phyloP scores from a whole-genome alignment of 1,140 invertebrate genomes.

The Agrypnia vestita region DNA sequence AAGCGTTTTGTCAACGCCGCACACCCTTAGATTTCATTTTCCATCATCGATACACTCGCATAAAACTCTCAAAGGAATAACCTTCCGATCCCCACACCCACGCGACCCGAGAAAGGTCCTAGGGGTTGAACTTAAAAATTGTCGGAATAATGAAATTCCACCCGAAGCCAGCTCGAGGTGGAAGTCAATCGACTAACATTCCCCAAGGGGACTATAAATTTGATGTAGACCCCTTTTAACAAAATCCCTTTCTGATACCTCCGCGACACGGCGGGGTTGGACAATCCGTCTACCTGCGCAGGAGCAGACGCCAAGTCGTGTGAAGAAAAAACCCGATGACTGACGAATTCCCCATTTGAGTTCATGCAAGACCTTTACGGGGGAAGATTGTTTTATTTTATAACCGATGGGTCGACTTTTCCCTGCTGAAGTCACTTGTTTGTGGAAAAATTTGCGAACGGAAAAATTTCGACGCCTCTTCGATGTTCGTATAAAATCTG shows the following conservation, averaged over 20 bases:
- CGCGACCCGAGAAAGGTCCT: conserved; percentile 27
- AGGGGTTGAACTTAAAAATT: conserved; percentile 55
- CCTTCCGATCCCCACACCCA: conserved; percentile 32
- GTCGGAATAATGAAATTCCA: conserved; percentile 58
- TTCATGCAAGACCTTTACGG: not conserved
- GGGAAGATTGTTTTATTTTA: conserved; percentile 17
- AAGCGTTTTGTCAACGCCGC: conserved; percentile 22
- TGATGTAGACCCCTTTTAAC: conserved; percentile 59
- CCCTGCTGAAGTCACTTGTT: no score
- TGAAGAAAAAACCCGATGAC: not conserved
- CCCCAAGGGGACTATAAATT: conserved; percentile 51
- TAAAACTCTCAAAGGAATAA: conserved; percentile 35
- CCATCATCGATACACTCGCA: conserved; percentile 37
- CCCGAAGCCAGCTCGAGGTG: conserved; percentile 11
- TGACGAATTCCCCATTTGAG: not conserved
- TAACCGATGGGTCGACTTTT: conserved; percentile 5
- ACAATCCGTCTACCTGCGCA: conserved; percentile 31
- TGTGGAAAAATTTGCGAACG: no score
- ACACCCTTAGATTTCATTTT: conserved; percentile 29
- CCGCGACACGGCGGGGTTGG: conserved; percentile 34
- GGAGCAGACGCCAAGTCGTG: conserved; percentile 15
- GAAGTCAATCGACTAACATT: conserved; percentile 55
- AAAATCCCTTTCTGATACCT: conserved; percentile 57
- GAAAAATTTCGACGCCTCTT: no score
- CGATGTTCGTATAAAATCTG: no score